phyloP scores from a whole-genome alignment of 1,140 invertebrate genomes.

The Macrotrachela quadricornifera region DNA sequence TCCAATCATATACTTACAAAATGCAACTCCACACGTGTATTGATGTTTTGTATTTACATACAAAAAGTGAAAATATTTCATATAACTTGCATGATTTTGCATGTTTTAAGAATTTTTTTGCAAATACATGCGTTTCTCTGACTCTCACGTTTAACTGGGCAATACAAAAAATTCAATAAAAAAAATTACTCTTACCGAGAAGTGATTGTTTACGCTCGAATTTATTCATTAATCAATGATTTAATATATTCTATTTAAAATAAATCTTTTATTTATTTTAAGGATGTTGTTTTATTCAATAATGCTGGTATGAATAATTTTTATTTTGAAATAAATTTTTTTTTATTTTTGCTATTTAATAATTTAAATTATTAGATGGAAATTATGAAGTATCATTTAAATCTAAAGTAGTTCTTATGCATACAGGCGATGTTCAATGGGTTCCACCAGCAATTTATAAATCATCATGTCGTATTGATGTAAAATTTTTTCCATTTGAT shows the following conservation, averaged over 20 bases:
- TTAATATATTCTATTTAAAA: conserved; percentile 32
- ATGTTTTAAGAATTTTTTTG: conserved; percentile 53
- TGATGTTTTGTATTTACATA: too few relatives aligned
- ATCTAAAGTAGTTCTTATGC: conserved; percentile 83
- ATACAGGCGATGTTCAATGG: conserved; percentile 75
- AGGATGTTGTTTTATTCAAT: conserved; percentile 93
- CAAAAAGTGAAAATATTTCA: too few relatives aligned
- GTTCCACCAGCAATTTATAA: conserved; percentile 95
- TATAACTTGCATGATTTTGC: too few relatives aligned
- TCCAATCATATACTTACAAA: too few relatives aligned
- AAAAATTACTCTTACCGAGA: too few relatives aligned
- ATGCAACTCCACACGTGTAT: too few relatives aligned
- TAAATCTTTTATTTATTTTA: too few relatives aligned
- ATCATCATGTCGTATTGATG: conserved; percentile 97
- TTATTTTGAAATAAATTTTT: not conserved
- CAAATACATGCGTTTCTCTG: not conserved
- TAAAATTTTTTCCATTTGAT: conserved; percentile 92
- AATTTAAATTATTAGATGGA: conserved; percentile 24
- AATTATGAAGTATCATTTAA: conserved; percentile 50
- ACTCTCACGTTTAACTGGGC: not conserved
- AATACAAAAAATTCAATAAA: too few relatives aligned
- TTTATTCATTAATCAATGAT: too few relatives aligned
- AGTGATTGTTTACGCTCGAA: too few relatives aligned
- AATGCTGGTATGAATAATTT: conserved; percentile 49
- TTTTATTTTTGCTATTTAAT: conserved; percentile 9